Base-by-base conservation (phyloP, 2,113 vertebrate genomes). In the Cairina moschata region DNA sequence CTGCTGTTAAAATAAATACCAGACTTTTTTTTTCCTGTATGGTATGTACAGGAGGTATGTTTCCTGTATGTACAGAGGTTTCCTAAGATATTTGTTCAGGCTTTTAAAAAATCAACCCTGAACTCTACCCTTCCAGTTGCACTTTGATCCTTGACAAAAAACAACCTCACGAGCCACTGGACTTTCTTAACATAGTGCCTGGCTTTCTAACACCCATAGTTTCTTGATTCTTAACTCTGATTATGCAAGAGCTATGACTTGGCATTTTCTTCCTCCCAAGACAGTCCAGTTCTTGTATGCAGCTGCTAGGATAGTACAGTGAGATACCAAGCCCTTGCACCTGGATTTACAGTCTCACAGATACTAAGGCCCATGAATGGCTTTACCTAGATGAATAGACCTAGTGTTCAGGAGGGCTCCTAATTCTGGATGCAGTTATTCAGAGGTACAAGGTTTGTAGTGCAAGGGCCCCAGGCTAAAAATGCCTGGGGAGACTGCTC, bases 231-330 rank as follows among this genome's bases (percentile, higher is more conserved):
- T 75, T 3, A 3, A 31, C 42, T 73, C 31, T 0, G 29, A 76
- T 97, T 97, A 94, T 46, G 83, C 81, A 98, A 98, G 65, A 80
- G 66, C 74, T 82, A 82, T 96, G 95, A 97, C 93, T 97, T 95
- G 85, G 95, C 95, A 96, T 69, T 94, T 96, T 97, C 93, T 81
- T 88, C 29, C 67, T 31, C 48, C 26, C 82, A 81, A 91, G 72
- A 71, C 59, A 96, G 59, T 3, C 56, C 36, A 0, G 2, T 54
- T 93, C 67, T 72, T 78, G 25, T n/a, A 69, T 13, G 7, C 44
- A 66, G 73, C 56, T 75, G 46, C 83, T 38, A 12, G 34, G 42
- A 58, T 62, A 54, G 13, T 46, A 36, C 84, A 72, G 22, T 1
- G 44, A 86, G 42, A 89, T 3, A 86, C 21, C 44, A 72, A 74